Evolutionary conservation across 2,888 invertebrate species (phyloP).

Genomic region (Shargacucullia verbasci): DNA sequence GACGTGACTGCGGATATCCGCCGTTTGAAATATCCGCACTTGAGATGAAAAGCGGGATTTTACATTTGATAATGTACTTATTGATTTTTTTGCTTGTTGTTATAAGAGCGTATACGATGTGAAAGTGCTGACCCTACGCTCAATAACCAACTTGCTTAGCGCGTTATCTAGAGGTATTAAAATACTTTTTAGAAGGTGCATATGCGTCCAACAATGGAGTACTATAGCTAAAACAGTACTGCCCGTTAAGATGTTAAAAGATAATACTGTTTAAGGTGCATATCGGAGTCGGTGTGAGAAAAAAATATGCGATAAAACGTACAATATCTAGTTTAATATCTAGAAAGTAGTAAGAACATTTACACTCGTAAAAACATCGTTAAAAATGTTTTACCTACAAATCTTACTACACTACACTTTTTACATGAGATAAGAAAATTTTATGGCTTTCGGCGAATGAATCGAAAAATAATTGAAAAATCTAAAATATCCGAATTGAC

Average conservation of each 20-base stretch:
- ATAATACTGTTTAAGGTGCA: no score
- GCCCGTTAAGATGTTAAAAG: no score
- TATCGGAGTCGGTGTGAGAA: not conserved
- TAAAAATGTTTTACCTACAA: constrained; percentile 12
- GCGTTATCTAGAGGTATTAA: no score
- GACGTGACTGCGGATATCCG: constrained; percentile 44
- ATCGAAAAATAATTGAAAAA: constrained; percentile 3
- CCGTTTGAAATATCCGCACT: constrained; percentile 47
- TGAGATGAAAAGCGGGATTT: not conserved
- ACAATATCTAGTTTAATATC: constrained; percentile 8
- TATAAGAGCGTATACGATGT: no score
- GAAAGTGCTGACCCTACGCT: no score
- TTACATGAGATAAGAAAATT: constrained; percentile 25
- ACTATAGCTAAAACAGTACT: no score
- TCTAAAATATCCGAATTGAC: not conserved
- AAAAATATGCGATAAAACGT: not conserved
- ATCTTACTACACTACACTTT: constrained; percentile 13
- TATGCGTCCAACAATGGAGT: no score
- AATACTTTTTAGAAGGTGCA: no score
- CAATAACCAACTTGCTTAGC: no score
- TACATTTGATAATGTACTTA: not conserved
- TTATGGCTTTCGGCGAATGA: constrained; percentile 15
- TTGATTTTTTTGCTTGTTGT: not conserved
- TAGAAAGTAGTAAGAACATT: constrained; percentile 24
- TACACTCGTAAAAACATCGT: constrained; percentile 41